phyloP scores from a whole-genome alignment of 2,888 invertebrate genomes.

The Actias luna region DNA sequence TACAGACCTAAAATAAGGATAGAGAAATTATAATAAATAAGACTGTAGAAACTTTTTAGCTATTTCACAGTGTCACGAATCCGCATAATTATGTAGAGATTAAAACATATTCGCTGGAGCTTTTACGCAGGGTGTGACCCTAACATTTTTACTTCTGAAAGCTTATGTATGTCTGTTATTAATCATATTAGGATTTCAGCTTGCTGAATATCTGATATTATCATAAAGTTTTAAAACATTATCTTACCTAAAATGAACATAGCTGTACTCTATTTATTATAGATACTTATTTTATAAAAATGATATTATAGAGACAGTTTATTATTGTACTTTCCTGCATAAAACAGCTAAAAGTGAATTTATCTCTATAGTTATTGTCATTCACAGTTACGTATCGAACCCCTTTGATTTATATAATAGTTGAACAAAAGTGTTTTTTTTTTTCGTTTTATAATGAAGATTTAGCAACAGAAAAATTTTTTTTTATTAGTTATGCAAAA shows the following conservation, averaged over 20 bases:
- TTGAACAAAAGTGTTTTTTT: no score
- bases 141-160: slow-evolving; percentile 8
- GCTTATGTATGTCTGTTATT: slow-evolving; percentile 2
- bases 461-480: no score
- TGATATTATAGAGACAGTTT: no score
- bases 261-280: background rate
- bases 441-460: no score
- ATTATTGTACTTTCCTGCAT: no score
- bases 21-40: background rate
- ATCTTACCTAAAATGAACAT: background rate
- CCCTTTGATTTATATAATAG: no score
- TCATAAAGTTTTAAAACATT: background rate
- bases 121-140: slow-evolving; percentile 9
- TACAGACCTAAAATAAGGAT: background rate
- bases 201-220: background rate
- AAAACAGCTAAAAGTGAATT: no score
- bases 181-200: background rate
- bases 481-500: no score
- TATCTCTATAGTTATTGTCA: no score
- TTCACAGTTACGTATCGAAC: no score
- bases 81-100: slow-evolving; percentile 9
- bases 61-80: slow-evolving; percentile 6
- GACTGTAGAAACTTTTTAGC: background rate
- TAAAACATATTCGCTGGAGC: slow-evolving; percentile 4
- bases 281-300: background rate